Conservation (phyloP, 2,797 vertebrate species). For the Xenops minutus region DNA sequence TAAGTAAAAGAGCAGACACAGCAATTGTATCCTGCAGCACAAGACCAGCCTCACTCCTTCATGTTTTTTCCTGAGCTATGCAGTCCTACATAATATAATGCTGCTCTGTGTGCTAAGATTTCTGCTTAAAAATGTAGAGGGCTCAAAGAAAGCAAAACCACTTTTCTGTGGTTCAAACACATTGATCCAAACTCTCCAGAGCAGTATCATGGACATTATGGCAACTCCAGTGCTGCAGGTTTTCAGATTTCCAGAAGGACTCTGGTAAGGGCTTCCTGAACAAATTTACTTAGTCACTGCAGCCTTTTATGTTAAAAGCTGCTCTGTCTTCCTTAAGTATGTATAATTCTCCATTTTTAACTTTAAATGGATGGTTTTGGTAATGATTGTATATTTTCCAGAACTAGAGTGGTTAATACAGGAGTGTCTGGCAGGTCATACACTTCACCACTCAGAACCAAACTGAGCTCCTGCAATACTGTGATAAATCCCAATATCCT, state of each 20-base stretch:
- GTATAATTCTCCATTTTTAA: not conserved
- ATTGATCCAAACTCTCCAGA: not conserved
- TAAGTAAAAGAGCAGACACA: not conserved
- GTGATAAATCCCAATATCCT: not conserved
- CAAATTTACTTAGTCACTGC: not conserved
- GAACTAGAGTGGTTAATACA: not conserved
- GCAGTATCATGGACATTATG: accelerated
- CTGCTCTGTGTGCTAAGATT: not conserved
- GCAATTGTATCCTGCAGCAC: not conserved
- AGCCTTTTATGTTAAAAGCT: not conserved
- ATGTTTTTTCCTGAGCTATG: not conserved
- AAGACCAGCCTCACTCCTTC: not conserved
- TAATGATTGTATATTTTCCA: not conserved
- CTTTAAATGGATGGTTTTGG: not conserved
- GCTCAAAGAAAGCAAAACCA: not conserved
- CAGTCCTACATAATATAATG: not conserved
- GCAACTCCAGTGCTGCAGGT: not conserved
- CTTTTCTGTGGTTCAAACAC: not conserved
- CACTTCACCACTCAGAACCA: not conserved
- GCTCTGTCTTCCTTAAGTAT: not conserved
- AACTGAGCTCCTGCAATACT: not conserved
- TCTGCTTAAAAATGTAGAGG: not conserved
- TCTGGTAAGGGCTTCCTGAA: not conserved
- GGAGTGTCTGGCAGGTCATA: not conserved
- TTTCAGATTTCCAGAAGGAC: not conserved